Evolutionary conservation across 2,888 invertebrate species (phyloP), one percentile per base, ranked within the genome.

Genomic region (Hymenopus coronatus): DNA sequence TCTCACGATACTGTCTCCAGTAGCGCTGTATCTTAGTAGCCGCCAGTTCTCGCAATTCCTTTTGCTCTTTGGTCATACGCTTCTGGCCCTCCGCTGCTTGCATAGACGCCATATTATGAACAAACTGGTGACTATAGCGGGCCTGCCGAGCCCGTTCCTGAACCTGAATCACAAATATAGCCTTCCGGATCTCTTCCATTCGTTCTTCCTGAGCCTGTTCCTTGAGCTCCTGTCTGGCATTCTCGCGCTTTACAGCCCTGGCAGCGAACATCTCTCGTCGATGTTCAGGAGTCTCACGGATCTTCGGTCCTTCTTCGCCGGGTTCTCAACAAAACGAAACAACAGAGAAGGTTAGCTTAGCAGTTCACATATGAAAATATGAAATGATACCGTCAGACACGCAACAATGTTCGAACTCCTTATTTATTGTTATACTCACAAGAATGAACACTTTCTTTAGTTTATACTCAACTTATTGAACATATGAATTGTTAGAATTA

Each of bases 131-230:
- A 7, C 15, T 28, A 14, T 87, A 82, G 9, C 90, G 87, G 3
- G 54, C 90, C 28, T 90, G 89, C 0, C 90, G 46, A n/a, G 89
- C 89, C 4, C 90, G 83, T 88, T 90, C 90, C 40, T 85, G 89
- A 14, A 88, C 28, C 88, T 90, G 90, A 20, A 90, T 88, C 83
- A 87, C 20, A 86, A 87, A 8, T 9, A 90, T 28, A n/a, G 88
- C 89, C 27, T 85, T 81, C 9, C 33, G 83, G 9, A 82, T 28
- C 15, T 15, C 15, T 54, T 25, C 28, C 3, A 25, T 3, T 33
- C 28, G 40, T 9, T 27, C 46, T 54, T 28, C n/a, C 28, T 46
- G 15, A 2, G n/a, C 33, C 3, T 9, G 46, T 0, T 2, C 82
- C 7, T 25, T 81, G 27, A 27, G 14, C 20, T 2, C 14, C 20